Evolutionary conservation across 2,113 vertebrate genomes (phyloP), one percentile per base, ranked within the genome.

Genomic region (Thryonomys swinderianus): DNA sequence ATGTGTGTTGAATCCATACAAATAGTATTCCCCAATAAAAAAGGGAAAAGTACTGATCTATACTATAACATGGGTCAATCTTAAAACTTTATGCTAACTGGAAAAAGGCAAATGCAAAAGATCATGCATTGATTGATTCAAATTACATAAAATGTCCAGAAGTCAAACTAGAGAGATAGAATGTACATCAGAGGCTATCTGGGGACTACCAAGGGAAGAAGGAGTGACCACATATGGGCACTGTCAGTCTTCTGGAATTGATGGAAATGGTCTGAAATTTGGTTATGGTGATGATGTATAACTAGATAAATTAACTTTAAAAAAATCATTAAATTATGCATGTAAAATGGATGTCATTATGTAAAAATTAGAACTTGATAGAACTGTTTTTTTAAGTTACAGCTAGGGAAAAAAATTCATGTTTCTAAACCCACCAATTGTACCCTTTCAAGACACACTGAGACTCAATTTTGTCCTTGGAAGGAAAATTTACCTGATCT

Each of bases 261-360:
- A 66, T 21, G 42, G 20, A 83, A 85, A 74, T 27, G 57, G 62
- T 18, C 7, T 80, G 51, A 76, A 61, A 64, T 32, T 53, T 42
- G 9, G 74, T 0, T 62, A 20, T 42, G 30, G 20, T n/a, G 23
- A 94, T 20, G 32, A 51, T 2, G 42, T 61, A 23, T 18, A 45
- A 73, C 14, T 57, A 53, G 62, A 45, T n/a, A 69, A 90, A 53
- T 69, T 42, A 57, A 76, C 30, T n/a, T n/a, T 81, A 59, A 95
- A 92, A 51, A 85, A 30, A n/a, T 61, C n/a, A 71, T 4, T 82
- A 62, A 55, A 37, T 34, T 94, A 42, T 42, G n/a, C 4, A 71
- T 40, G 18, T 21, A 90, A 69, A 12, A 3, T 61, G 14, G 78
- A 90, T 45, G 61, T 88, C 20, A 62, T 30, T 32, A 17, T 37